Percentiles rank a stretch among this genome's conserved stretches.
phyloP scores from a whole-genome alignment of 2,113 vertebrate genomes.

The Hypomesus transpacificus region DNA sequence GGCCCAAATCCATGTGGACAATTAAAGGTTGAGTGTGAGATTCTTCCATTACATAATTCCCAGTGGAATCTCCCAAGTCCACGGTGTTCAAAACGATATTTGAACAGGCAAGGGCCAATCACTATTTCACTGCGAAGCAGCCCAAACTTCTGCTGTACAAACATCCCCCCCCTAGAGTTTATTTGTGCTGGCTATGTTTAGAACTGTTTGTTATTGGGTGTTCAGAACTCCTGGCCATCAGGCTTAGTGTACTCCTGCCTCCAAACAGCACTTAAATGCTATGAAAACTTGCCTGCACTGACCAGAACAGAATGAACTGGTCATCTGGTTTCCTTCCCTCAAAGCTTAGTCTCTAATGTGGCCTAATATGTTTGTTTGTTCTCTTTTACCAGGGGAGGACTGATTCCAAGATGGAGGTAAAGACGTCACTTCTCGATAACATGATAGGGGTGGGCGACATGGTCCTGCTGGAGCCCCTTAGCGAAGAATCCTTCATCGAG shows the following conservation, averaged over 20 bases:
- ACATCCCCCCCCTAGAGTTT: constrained; percentile 51
- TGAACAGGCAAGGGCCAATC: constrained; percentile 42
- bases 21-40: constrained; percentile 39
- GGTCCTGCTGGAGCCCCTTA: constrained; percentile 93
- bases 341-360: constrained; percentile 4
- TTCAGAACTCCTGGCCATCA: constrained; percentile 22
- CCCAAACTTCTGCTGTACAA: constrained; percentile 53
- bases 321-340: background rate
- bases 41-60: constrained; percentile 55
- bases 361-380: constrained; percentile 1
- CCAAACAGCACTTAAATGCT: background rate
- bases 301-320: background rate
- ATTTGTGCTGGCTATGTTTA: constrained; percentile 56
- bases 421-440: constrained; percentile 93
- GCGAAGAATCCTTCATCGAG: constrained; percentile 86
- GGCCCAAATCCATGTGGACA: constrained; percentile 40
- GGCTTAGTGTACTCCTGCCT: constrained; percentile 17
- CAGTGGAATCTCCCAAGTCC: constrained; percentile 44
- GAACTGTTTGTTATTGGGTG: constrained; percentile 41
- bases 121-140: constrained; percentile 26
- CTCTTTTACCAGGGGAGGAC: constrained; percentile 59
- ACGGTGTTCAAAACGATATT: constrained; percentile 17
- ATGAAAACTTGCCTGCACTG: background rate
- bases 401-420: constrained; percentile 94
- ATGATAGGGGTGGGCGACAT: constrained; percentile 98